Evolutionary conservation across 2,888 invertebrate genomes (phyloP).

Genomic region (Epistrophella euchroma): DNA sequence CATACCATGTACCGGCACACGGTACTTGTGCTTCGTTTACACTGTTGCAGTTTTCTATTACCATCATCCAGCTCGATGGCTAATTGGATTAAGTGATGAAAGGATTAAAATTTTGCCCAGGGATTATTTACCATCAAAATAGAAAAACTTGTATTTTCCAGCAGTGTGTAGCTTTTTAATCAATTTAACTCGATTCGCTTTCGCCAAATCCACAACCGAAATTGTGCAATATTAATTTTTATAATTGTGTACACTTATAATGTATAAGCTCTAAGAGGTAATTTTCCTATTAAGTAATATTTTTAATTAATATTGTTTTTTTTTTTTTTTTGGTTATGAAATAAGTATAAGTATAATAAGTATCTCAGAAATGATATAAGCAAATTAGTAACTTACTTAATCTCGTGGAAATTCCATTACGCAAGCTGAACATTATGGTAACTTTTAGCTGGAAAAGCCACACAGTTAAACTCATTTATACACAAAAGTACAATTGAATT

Average conservation of each 20-base stretch:
- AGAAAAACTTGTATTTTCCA: background rate
- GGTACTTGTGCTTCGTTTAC: background rate
- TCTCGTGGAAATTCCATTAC: background rate
- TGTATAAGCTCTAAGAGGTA: too few species aligned
- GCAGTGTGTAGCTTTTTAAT: background rate
- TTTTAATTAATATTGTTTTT: too few species aligned
- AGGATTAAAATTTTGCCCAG: conserved; percentile 5
- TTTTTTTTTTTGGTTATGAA: background rate
- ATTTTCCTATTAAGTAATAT: too few species aligned
- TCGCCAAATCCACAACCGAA: background rate
- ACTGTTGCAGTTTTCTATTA: background rate
- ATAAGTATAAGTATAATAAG: background rate
- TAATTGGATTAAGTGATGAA: conserved; percentile 16
- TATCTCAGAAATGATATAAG: background rate
- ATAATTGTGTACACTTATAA: background rate
- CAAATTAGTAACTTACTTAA: background rate
- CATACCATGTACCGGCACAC: background rate
- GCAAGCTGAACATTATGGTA: background rate
- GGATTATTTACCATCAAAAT: background rate
- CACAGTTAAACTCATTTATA: background rate
- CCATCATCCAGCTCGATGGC: background rate
- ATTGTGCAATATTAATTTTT: background rate
- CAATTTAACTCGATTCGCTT: background rate
- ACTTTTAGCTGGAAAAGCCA: background rate
- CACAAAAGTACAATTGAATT: background rate